These are phyloP conservation scores for Podiceps cristatus DNA, from an alignment of 2,113 vertebrate species.

Conservation along the genomic window DNA sequence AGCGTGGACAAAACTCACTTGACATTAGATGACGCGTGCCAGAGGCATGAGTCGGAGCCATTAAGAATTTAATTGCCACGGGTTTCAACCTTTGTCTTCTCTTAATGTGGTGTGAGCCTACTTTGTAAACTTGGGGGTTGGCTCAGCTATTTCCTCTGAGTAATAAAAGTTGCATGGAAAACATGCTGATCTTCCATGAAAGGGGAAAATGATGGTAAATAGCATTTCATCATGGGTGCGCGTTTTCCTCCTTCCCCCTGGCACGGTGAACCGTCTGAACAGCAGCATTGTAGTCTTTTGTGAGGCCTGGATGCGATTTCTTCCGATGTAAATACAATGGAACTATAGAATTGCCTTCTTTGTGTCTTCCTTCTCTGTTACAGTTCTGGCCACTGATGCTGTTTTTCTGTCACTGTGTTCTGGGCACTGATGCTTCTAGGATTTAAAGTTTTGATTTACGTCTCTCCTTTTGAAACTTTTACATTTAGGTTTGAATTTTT, in stretches of 20 bases:
- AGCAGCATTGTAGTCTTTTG: background rate
- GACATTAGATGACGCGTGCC: background rate
- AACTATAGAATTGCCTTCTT: background rate
- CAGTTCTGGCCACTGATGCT: background rate
- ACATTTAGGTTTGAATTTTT: constrained; percentile 89
- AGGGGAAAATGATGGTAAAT: background rate
- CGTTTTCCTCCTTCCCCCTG: background rate
- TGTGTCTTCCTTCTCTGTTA: background rate
- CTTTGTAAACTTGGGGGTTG: background rate
- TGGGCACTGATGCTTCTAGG: background rate
- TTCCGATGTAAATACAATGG: background rate
- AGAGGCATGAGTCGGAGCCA: constrained; percentile 31
- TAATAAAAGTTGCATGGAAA: constrained; percentile 4
- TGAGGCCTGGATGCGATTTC: background rate
- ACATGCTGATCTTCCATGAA: background rate
- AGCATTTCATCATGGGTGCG: background rate
- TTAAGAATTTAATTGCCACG: constrained; percentile 43
- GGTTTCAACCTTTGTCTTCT: constrained; percentile 22
- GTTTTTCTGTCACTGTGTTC: background rate
- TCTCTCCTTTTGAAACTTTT: background rate
- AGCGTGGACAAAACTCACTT: background rate
- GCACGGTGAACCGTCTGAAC: background rate
- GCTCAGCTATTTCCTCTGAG: constrained; percentile 46
- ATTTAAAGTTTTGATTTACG: background rate
- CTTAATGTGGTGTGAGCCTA: background rate